These are phyloP conservation scores for Drosophila pruinosa DNA, from an alignment of 1,140 invertebrate species.

Conservation along the genomic window DNA sequence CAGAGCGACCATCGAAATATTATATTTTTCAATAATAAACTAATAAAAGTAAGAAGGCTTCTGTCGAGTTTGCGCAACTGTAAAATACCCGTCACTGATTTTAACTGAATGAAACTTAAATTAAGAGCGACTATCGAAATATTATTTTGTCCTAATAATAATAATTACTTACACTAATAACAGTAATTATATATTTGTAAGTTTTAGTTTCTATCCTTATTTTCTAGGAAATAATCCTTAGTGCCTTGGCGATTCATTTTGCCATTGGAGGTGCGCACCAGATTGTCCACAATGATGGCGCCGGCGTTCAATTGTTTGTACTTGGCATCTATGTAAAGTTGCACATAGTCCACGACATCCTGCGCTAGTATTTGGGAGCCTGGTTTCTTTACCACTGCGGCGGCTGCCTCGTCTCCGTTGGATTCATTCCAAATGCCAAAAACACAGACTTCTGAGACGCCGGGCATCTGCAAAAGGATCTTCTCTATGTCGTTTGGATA, in stretches of 20 bases:
- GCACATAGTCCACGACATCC: constrained; percentile 60
- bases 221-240: constrained; percentile 54
- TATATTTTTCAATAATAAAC: too few species aligned
- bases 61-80: too few species aligned
- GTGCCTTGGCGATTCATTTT: constrained; percentile 60
- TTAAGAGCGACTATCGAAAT: too few species aligned
- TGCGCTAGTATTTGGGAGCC: constrained; percentile 43
- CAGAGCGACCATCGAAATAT: too few species aligned
- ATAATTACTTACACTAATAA: too few species aligned
- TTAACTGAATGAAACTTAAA: too few species aligned
- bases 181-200: neutral
- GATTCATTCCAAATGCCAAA: constrained; percentile 63
- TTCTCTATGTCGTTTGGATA: constrained; percentile 67
- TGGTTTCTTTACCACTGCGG: constrained; percentile 55
- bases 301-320: constrained; percentile 81
- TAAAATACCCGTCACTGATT: too few species aligned
- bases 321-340: constrained; percentile 26
- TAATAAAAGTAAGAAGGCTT: too few species aligned
- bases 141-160: too few species aligned
- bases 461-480: constrained; percentile 51
- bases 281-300: constrained; percentile 81
- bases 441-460: constrained; percentile 64
- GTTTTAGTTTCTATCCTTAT: constrained; percentile 24
- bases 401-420: constrained; percentile 56
- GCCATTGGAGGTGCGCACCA: constrained; percentile 68